Evolutionary conservation across 2,113 vertebrate genomes (phyloP).

Genomic region (Lepisosteus oculatus): DNA sequence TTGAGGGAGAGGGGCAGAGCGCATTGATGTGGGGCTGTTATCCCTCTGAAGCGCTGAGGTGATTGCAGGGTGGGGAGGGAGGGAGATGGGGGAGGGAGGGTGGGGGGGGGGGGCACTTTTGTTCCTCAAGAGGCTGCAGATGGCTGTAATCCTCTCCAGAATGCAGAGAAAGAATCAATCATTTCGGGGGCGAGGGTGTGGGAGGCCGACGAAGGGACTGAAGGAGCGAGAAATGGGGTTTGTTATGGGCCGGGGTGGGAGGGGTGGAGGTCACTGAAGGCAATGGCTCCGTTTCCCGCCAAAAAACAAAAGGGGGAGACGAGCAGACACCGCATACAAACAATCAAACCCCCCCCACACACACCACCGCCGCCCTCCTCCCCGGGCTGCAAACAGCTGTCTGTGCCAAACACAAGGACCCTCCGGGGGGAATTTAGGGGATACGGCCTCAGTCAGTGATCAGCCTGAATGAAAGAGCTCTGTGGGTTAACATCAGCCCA

Average conservation of each 20-base stretch:
- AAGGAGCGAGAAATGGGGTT: conserved; percentile 16
- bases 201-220: conserved; percentile 35
- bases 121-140: conserved; percentile 72
- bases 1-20: conserved; percentile 30
- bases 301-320: conserved; percentile 47
- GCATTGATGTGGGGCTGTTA: conserved; percentile 56
- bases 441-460: too few species aligned
- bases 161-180: conserved; percentile 66
- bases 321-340: conserved; percentile 42
- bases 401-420: conserved; percentile 13
- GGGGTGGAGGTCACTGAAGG: conserved; percentile 41
- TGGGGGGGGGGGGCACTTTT: conserved; percentile 47
- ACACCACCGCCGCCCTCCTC: conserved; percentile 7
- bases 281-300: conserved; percentile 57
- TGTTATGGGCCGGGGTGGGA: conserved; percentile 33
- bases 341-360: conserved; percentile 22
- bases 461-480: too few species aligned
- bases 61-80: conserved; percentile 35
- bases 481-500: too few species aligned
- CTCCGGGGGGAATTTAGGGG: conserved; percentile 22
- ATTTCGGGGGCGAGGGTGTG: conserved; percentile 48
- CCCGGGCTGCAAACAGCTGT: conserved; percentile 44
- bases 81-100: conserved; percentile 12
- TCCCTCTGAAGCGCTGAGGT: conserved; percentile 52
- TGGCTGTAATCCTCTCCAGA: conserved; percentile 72